phyloP scores from a whole-genome alignment of 2,113 vertebrate genomes.

The Gymnobelideus leadbeateri region DNA sequence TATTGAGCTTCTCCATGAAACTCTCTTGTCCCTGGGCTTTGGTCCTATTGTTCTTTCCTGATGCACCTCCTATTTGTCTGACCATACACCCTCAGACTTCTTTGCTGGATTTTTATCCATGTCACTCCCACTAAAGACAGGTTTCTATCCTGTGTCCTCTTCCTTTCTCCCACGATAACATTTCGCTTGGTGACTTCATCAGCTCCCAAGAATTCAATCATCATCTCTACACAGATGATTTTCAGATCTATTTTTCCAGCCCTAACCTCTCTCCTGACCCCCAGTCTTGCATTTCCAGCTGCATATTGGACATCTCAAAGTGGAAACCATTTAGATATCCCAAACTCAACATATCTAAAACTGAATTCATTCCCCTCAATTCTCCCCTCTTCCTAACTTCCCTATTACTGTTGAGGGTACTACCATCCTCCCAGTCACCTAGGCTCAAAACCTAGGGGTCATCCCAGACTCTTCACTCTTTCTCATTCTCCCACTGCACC shows the following conservation, averaged over 20 bases:
- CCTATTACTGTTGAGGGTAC: not conserved
- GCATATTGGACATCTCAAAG: not conserved
- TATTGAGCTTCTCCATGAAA: not conserved
- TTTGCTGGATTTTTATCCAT: not conserved
- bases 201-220: not conserved
- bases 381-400: not conserved
- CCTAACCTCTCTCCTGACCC: not conserved
- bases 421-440: not conserved
- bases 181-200: not conserved
- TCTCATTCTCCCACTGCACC: not conserved
- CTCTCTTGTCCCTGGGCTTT: not conserved
- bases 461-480: not conserved
- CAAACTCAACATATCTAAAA: not conserved
- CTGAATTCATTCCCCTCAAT: not conserved
- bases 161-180: not conserved
- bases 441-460: not conserved
- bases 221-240: not conserved
- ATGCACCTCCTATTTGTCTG: not conserved
- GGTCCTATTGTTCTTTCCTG: not conserved
- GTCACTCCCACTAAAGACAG: not conserved
- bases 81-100: not conserved
- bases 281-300: too few species aligned
- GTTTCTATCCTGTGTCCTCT: not conserved
- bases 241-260: not conserved
- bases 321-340: not conserved